These are phyloP conservation scores for Drosophila kanapiae DNA, from an alignment of 1,140 invertebrate genomes.

Conservation along the genomic window DNA sequence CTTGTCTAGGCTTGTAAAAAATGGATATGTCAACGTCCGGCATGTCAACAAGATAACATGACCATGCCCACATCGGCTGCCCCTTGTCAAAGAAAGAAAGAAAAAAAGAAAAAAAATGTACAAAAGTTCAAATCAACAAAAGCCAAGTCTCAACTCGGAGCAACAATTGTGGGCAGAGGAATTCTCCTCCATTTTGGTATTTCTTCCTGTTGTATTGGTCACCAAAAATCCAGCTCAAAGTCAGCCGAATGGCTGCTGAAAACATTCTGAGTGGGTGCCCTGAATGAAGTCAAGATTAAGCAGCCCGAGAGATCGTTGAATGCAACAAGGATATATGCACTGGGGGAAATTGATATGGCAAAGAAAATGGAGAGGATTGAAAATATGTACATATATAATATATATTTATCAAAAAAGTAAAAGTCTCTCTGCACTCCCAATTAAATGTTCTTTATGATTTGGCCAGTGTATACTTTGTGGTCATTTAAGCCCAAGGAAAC, in stretches of 20 bases:
- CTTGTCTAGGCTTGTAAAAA: conserved; percentile 69
- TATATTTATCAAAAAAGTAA: no score
- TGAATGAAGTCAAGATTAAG: conserved; percentile 49
- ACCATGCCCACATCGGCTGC: conserved; percentile 49
- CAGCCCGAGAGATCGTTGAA: conserved; percentile 17
- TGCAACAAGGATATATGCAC: conserved; percentile 26
- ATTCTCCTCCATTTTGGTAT: conserved; percentile 6
- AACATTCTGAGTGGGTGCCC: conserved; percentile 39
- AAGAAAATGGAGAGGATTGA: no score
- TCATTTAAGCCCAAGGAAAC: conserved; percentile 12
- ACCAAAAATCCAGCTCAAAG: conserved; percentile 49
- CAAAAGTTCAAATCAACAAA: conserved; percentile 77
- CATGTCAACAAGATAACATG: conserved; percentile 80
- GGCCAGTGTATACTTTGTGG: conserved; percentile 14
- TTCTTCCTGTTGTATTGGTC: conserved; percentile 35
- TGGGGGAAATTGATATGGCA: background rate
- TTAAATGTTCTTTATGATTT: background rate
- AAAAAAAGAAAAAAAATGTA: conserved; percentile 23
- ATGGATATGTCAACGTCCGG: conserved; percentile 82
- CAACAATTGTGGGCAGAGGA: conserved; percentile 58
- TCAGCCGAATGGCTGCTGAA: conserved; percentile 48
- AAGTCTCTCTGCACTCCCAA: no score
- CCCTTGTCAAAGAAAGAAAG: conserved; percentile 54
- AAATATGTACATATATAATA: no score
- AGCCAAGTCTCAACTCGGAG: conserved; percentile 52